phyloP scores from a whole-genome alignment of 2,888 invertebrate species.

The Yponomeuta sedellus region DNA sequence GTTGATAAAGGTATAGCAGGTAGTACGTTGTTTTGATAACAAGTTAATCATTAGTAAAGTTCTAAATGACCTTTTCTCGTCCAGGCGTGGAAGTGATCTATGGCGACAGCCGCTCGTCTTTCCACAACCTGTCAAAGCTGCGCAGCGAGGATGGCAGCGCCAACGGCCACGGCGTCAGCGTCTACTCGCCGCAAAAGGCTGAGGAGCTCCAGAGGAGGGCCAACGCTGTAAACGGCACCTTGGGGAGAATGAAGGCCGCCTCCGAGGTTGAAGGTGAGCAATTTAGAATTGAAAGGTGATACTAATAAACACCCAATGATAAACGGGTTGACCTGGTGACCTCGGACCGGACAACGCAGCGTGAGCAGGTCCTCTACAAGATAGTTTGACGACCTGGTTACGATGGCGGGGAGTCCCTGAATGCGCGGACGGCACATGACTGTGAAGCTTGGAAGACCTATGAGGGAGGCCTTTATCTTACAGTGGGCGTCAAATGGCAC shows the following conservation, averaged over 20 bases:
- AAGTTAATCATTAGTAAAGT: neutral
- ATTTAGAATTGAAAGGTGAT: neutral
- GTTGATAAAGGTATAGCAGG: too few relatives aligned
- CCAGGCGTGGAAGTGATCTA: slow-evolving; percentile 68
- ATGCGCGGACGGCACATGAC: too few relatives aligned
- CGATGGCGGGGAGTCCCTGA: too few relatives aligned
- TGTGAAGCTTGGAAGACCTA: too few relatives aligned
- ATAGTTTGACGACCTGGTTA: too few relatives aligned
- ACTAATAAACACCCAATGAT: too few relatives aligned
- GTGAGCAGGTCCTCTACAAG: too few relatives aligned
- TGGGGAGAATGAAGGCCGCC: slow-evolving; percentile 61
- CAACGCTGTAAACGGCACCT: slow-evolving; percentile 49
- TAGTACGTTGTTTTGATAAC: too few relatives aligned
- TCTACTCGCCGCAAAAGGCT: slow-evolving; percentile 64
- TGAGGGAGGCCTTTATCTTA: too few relatives aligned
- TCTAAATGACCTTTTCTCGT: slow-evolving; percentile 15
- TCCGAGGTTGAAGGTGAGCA: slow-evolving; percentile 54
- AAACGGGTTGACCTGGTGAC: too few relatives aligned
- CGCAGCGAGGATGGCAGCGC: slow-evolving; percentile 50
- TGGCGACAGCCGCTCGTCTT: slow-evolving; percentile 60
- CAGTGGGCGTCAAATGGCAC: too few relatives aligned
- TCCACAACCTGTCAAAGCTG: slow-evolving; percentile 57
- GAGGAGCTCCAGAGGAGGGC: slow-evolving; percentile 55
- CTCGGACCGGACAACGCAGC: too few relatives aligned
- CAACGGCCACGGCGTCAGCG: slow-evolving; percentile 57